These are phyloP conservation scores for Teleogryllus occipitalis DNA, from an alignment of 1,140 invertebrate genomes.

Conservation along the genomic window DNA sequence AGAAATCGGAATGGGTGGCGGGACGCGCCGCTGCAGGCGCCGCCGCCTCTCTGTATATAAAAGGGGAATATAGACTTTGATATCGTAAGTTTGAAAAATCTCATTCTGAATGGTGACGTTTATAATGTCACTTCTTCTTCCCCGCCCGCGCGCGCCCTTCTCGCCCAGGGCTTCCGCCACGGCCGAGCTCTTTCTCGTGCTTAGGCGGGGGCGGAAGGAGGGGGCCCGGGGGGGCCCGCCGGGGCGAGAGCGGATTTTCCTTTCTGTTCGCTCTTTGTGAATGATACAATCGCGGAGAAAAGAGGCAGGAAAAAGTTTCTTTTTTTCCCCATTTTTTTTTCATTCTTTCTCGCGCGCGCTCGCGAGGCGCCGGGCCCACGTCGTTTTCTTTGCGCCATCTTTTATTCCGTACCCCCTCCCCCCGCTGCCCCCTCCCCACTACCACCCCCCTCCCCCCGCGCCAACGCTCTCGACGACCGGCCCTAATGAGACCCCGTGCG, in stretches of 20 bases:
- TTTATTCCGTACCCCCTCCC: too few relatives aligned
- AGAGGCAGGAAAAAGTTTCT: neutral
- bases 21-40: neutral
- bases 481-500: too few relatives aligned
- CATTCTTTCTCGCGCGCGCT: neutral
- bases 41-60: neutral
- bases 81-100: constrained; percentile 16
- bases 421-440: too few relatives aligned
- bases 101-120: constrained; percentile 15
- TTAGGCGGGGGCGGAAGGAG: neutral
- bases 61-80: neutral
- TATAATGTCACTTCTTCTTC: constrained; percentile 10
- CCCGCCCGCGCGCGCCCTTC: neutral
- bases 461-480: too few relatives aligned
- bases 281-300: neutral
- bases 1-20: neutral
- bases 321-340: neutral
- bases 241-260: neutral
- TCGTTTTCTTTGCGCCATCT: too few relatives aligned
- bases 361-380: too few relatives aligned
- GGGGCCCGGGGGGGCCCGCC: neutral
- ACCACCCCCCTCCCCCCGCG: too few relatives aligned
- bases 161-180: too few relatives aligned
- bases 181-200: neutral
- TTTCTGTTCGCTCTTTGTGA: neutral